Base-by-base conservation (phyloP, 2,797 vertebrate species). In the Bovichtus diacanthus region DNA sequence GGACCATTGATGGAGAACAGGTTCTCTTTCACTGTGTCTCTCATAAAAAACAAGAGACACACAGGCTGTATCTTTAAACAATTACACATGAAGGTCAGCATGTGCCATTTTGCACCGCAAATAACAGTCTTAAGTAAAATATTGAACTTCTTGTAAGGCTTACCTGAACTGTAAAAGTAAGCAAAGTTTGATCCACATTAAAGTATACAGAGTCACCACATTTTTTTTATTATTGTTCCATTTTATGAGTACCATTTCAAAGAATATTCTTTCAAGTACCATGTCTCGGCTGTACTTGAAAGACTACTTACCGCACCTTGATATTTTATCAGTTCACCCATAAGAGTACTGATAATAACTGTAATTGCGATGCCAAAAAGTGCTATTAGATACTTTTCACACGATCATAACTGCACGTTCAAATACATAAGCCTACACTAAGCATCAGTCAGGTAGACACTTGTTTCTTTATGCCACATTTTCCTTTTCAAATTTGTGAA, bases 81-180 rank as follows among this genome's bases (percentile, higher is more conserved):
- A 64, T 31, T 18, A 29, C 61, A 56, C n/a, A 34, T 50, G 46
- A 62, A 78, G 16, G 51, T 81, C 31, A 74, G 15, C 27, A 4
- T 59, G 31, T 54, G 18, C 3, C 44, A 41, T 67, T 58, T 77
- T 60, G 5, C 25, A 61, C 54, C 43, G 25, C 18, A 58, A 49
- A 53, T 55, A 34, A 43, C n/a, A 34, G 4, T 27, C 5, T 27
- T 18, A 12, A 21, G 9, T 34, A 19, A 51, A 72, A 23, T 23
- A 51, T 27, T 44, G 6, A 43, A 41, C 15, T 8, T 47, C 15
- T 16, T 63, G 12, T 18, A 4, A 47, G 10, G 11, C 43, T n/a
- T 21, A 53, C 51, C 46, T 1, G 0, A 23, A 65, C 3, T 44
- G 44, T 44, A 11, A 36, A 41, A 6, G 34, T 12, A 21, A 2